A percentile compares a stretch with the other conserved stretches of the same genome.
phyloP scores from a whole-genome alignment of 1,140 invertebrate genomes.

The Ganaspis sp. region DNA sequence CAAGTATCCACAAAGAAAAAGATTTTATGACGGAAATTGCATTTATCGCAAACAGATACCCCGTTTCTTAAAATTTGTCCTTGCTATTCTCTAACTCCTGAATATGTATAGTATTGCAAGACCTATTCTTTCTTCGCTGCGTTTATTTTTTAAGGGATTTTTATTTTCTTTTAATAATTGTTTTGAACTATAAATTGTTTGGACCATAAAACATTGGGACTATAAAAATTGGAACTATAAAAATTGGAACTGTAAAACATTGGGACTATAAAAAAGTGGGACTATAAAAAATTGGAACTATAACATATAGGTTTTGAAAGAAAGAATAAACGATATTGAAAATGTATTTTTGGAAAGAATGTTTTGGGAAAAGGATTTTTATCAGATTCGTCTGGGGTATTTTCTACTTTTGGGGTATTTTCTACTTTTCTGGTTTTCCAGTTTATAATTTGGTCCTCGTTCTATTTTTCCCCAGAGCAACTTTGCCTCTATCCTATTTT shows the following conservation, averaged over 20 bases:
- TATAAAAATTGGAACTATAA: too few relatives aligned
- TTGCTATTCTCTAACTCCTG: not conserved
- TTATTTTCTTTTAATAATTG: too few relatives aligned
- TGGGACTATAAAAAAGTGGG: too few relatives aligned
- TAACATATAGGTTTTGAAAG: too few relatives aligned
- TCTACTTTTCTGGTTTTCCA: not conserved
- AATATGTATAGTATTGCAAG: not conserved
- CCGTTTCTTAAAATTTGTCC: constrained; percentile 12
- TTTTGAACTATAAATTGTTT: too few relatives aligned
- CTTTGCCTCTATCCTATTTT: constrained; percentile 4
- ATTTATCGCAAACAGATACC: constrained; percentile 5
- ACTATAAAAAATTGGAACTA: too few relatives aligned
- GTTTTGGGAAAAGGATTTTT: too few relatives aligned
- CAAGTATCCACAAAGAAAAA: constrained; percentile 2
- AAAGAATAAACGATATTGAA: too few relatives aligned
- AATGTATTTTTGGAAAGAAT: too few relatives aligned
- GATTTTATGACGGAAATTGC: constrained; percentile 25
- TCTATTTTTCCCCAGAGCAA: not conserved
- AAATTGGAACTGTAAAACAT: too few relatives aligned
- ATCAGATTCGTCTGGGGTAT: too few relatives aligned
- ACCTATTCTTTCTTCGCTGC: not conserved
- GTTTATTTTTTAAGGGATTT: not conserved
- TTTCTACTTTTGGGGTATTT: not conserved
- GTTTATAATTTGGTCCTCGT: constrained; percentile 7
- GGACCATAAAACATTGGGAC: too few relatives aligned